phyloP scores from a whole-genome alignment of 2,888 invertebrate species.

The Ichneumon xanthorius region DNA sequence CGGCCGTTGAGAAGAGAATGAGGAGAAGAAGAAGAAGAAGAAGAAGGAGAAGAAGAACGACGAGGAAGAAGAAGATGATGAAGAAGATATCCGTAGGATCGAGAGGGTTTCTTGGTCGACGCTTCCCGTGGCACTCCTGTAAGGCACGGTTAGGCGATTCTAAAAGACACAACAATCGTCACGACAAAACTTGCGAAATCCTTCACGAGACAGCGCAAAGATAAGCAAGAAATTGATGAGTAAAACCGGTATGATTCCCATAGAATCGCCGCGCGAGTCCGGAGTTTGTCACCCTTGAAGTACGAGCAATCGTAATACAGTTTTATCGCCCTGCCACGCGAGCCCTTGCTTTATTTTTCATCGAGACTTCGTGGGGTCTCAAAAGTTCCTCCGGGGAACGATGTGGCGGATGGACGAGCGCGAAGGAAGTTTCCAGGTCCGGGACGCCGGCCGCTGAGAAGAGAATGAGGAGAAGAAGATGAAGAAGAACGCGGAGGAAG shows the following conservation, averaged over 20 bases:
- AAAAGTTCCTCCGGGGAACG: conserved; percentile 35
- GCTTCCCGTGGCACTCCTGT: conserved; percentile 19
- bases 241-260: conserved; percentile 31
- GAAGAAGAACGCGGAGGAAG: no score
- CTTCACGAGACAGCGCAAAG: background rate
- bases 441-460: no score
- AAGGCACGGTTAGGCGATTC: no score
- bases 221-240: background rate
- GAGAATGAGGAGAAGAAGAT: no score
- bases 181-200: conserved; percentile 11
- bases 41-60: conserved; percentile 44
- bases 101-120: conserved; percentile 52
- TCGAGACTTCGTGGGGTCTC: conserved; percentile 31
- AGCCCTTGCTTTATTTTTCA: conserved; percentile 54
- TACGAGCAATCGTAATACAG: conserved; percentile 61
- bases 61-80: conserved; percentile 54
- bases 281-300: conserved; percentile 49
- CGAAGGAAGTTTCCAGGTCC: no score
- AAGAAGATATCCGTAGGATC: conserved; percentile 32
- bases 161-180: background rate
- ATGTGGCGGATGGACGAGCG: no score
- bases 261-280: conserved; percentile 24
- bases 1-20: no score
- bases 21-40: background rate
- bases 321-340: conserved; percentile 35